Evolutionary conservation across 2,797 vertebrate species (phyloP), one percentile per base, ranked within the genome.

Genomic region (Falco cherrug): DNA sequence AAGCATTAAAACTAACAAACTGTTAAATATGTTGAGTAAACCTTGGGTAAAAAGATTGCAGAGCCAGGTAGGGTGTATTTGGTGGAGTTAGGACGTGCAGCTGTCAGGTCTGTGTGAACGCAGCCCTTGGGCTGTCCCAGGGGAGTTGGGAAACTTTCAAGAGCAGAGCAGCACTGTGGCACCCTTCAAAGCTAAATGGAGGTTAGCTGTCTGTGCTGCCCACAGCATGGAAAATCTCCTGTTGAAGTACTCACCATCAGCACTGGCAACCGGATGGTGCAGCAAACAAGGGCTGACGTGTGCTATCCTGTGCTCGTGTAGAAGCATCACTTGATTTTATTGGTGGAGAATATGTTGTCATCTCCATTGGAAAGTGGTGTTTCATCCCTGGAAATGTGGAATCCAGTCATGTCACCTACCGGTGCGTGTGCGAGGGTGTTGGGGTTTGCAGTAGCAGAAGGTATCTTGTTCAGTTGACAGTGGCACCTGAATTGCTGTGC

Each of bases 401-500:
- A 68, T 61, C 37, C 54, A 50, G 61, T 26, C 37, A 15, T n/a
- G 31, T 71, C 64, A 56, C 60, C 47, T 84, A 10, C 41, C 0
- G 0, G 10, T 24, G 13, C 56, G 28, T 60, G 61, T 59, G 21
- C 7, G 21, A 11, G 25, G 20, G 13, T 28, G 20, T 13, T 79
- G 64, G 48, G 4, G 18, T 65, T 63, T 85, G 39, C 47, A 35
- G 16, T 59, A 59, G 31, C 10, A 24, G 0, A 3, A 29, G 8
- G 4, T 56, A 11, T 39, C 43, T 35, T 80, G 33, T 68, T 86
- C 41, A 33, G 37, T 16, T 60, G 77, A 31, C 31, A 15, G 39
- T 33, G n/a, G 15, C 61, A 64, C 48, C 13, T 60, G 60, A 33
- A 53, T 63, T 0, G 0, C 50, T 82, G 10, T 1, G 2, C 37